Evolutionary conservation across 2,797 vertebrate genomes (phyloP).

Genomic region (Menidia menidia): DNA sequence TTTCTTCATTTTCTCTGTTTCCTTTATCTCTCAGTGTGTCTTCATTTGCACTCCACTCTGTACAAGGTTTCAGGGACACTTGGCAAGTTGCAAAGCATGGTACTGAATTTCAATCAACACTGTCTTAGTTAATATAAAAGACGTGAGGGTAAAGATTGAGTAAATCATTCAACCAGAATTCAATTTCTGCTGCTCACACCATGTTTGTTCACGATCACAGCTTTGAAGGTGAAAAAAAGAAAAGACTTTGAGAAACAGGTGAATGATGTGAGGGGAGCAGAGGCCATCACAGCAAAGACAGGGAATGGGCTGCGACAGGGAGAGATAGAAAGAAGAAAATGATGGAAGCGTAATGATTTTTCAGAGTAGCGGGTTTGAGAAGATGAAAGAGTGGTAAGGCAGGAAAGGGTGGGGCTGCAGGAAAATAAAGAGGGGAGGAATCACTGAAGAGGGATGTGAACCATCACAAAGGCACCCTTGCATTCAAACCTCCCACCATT

Average conservation of each 20-base stretch:
- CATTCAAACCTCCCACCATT: slow-evolving; percentile 28
- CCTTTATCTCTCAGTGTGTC: slow-evolving; percentile 49
- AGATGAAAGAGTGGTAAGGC: slow-evolving; percentile 45
- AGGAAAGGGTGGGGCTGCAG: slow-evolving; percentile 1
- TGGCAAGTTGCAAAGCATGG: slow-evolving; percentile 49
- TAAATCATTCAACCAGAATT: slow-evolving; percentile 52
- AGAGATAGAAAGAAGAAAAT: slow-evolving; percentile 34
- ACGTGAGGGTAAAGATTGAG: slow-evolving; percentile 39
- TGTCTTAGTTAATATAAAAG: slow-evolving; percentile 58
- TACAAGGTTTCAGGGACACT: slow-evolving; percentile 69
- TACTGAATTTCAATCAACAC: slow-evolving; percentile 64
- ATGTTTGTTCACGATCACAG: slow-evolving; percentile 51
- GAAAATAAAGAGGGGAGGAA: slow-evolving; percentile 10
- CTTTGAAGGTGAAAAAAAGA: slow-evolving; percentile 24
- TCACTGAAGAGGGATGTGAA: slow-evolving; percentile 11
- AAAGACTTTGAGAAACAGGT: neutral
- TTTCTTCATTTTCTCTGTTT: slow-evolving; percentile 41
- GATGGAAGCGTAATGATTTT: slow-evolving; percentile 47
- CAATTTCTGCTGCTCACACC: slow-evolving; percentile 34
- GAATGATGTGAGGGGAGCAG: slow-evolving; percentile 16
- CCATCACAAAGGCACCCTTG: slow-evolving; percentile 1
- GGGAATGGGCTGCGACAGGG: slow-evolving; percentile 14
- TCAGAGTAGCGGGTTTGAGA: slow-evolving; percentile 26
- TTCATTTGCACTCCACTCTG: slow-evolving; percentile 64
- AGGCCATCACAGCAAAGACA: slow-evolving; percentile 15